Percentiles rank a stretch among this genome's conserved stretches.
These are phyloP conservation scores for Poeciliopsis paucimaculata DNA, from an alignment of 2,797 vertebrate species.

Conservation along the genomic window DNA sequence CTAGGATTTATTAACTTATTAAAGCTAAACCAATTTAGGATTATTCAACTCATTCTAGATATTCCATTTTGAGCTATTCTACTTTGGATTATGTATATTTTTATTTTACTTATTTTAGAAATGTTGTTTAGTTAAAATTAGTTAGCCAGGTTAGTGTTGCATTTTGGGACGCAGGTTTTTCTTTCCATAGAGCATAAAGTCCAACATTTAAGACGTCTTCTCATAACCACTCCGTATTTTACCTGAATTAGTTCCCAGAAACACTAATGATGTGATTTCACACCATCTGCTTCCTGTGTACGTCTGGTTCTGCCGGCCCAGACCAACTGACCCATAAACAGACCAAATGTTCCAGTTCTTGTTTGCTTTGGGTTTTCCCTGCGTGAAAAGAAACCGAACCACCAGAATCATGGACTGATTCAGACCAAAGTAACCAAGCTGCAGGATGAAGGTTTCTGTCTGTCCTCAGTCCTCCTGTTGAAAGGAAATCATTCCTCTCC, in stretches of 20 bases:
- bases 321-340: not conserved
- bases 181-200: not conserved
- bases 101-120: too few species aligned
- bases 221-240: not conserved
- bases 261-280: not conserved
- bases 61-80: too few species aligned
- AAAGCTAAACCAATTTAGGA: too few species aligned
- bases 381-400: not conserved
- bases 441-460: not conserved
- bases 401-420: not conserved
- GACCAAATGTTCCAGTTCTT: not conserved
- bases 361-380: not conserved
- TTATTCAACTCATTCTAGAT: too few species aligned
- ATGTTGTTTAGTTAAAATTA: too few species aligned
- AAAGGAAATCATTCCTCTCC: not conserved
- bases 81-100: too few species aligned
- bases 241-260: not conserved
- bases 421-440: not conserved
- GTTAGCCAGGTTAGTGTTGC: not conserved
- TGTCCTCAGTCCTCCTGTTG: not conserved
- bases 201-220: not conserved
- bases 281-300: not conserved
- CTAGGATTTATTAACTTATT: not conserved
- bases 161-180: not conserved
- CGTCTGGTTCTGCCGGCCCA: not conserved